Conservation (phyloP, 2,888 invertebrate genomes). For the Anaspis maculata region DNA sequence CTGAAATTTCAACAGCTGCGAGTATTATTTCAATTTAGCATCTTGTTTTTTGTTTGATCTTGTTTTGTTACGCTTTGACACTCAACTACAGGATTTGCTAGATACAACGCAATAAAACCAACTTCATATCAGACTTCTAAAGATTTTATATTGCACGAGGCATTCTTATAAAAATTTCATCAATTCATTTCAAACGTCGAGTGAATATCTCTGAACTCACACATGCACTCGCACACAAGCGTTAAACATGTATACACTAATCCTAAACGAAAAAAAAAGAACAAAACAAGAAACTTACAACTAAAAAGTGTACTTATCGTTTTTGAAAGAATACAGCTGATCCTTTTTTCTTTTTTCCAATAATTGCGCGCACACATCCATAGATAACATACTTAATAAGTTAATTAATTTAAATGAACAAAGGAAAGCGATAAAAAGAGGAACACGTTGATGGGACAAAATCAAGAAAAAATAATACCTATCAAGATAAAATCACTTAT, state of each 20-base stretch:
- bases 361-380: too few relatives aligned
- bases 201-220: slow-evolving; percentile 12
- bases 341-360: not conserved
- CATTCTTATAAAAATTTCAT: slow-evolving; percentile 18
- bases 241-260: slow-evolving; percentile 14
- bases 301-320: slow-evolving; percentile 1
- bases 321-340: not conserved
- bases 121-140: too few relatives aligned
- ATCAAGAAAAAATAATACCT: slow-evolving; percentile 9
- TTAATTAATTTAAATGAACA: too few relatives aligned
- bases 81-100: too few relatives aligned
- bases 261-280: slow-evolving; percentile 3
- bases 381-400: too few relatives aligned
- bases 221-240: slow-evolving; percentile 8
- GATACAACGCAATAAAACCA: too few relatives aligned
- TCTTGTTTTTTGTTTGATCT: not conserved
- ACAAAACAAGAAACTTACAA: slow-evolving; percentile 2
- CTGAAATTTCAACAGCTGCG: too few relatives aligned
- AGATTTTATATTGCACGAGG: slow-evolving; percentile 16
- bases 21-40: too few relatives aligned
- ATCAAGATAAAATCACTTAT: too few relatives aligned
- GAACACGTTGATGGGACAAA: not conserved
- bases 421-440: too few relatives aligned
- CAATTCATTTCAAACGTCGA: slow-evolving; percentile 11
- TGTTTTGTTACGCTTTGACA: not conserved